These are phyloP conservation scores for Tromatobia lineatoria DNA, from an alignment of 2,888 invertebrate genomes.

Conservation along the genomic window DNA sequence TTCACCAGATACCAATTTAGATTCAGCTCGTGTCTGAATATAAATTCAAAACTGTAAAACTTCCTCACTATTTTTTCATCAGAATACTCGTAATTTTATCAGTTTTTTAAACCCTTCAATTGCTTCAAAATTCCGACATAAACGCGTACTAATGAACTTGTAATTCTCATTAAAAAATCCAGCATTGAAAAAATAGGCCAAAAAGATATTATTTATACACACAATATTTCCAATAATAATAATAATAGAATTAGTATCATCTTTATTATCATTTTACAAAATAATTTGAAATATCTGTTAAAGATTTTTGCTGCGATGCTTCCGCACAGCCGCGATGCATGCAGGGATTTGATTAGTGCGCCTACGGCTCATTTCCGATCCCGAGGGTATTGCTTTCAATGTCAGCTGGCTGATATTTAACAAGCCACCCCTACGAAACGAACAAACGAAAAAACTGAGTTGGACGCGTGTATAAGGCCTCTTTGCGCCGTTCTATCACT, in stretches of 20 bases:
- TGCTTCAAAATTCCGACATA: too few species aligned
- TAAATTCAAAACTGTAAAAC: too few species aligned
- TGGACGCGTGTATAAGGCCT: neutral
- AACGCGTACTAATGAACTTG: too few species aligned
- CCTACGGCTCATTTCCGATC: constrained; percentile 63
- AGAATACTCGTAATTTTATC: too few species aligned
- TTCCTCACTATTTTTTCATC: too few species aligned
- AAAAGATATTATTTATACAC: neutral
- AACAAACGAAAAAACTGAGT: constrained; percentile 26
- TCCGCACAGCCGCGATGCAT: neutral
- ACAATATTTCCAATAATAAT: neutral
- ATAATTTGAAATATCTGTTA: neutral
- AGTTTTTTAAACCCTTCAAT: too few species aligned
- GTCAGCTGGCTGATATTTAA: constrained; percentile 16
- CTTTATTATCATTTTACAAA: too few species aligned
- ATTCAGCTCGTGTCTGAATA: too few species aligned
- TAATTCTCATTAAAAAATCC: too few species aligned
- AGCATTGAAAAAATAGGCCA: neutral
- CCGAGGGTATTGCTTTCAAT: constrained; percentile 24
- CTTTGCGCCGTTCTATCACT: neutral
- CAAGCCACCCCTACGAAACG: constrained; percentile 10
- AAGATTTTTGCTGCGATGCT: neutral
- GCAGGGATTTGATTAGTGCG: constrained; percentile 71
- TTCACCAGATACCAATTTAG: too few species aligned
- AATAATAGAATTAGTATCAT: neutral